These are phyloP conservation scores for Oreocharis arfaki DNA, from an alignment of 2,113 vertebrate genomes.

Conservation along the genomic window DNA sequence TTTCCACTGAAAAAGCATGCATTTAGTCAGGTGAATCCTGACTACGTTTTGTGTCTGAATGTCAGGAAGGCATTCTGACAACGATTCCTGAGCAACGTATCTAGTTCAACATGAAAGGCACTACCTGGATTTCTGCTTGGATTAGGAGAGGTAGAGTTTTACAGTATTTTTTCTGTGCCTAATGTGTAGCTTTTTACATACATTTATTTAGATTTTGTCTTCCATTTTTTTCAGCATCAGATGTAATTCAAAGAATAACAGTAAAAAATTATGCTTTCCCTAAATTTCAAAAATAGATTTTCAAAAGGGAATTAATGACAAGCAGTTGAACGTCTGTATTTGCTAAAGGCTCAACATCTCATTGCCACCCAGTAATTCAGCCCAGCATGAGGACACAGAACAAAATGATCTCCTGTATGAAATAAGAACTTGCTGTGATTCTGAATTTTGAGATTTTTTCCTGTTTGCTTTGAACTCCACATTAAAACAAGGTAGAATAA, in stretches of 20 bases:
- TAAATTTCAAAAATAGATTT: neutral
- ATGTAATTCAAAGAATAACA: neutral
- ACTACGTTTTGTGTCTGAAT: neutral
- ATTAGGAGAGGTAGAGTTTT: neutral
- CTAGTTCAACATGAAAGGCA: neutral
- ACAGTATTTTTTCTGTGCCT: neutral
- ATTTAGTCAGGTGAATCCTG: neutral
- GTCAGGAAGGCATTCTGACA: neutral
- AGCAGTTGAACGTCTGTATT: neutral
- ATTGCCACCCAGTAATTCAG: neutral
- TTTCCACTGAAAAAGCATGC: neutral
- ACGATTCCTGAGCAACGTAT: neutral
- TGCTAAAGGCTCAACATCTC: neutral
- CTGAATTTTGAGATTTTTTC: slow-evolving; percentile 2
- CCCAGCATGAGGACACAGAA: neutral
- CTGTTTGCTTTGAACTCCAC: slow-evolving; percentile 3
- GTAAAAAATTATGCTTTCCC: neutral
- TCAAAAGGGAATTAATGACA: neutral
- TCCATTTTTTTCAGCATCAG: neutral
- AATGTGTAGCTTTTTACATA: neutral
- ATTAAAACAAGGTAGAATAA: slow-evolving; percentile 4
- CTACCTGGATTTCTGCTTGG: neutral
- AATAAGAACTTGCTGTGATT: neutral
- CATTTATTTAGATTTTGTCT: neutral
- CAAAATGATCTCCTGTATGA: neutral